phyloP scores from a whole-genome alignment of 2,797 vertebrate genomes.

The Astyanax mexicanus region DNA sequence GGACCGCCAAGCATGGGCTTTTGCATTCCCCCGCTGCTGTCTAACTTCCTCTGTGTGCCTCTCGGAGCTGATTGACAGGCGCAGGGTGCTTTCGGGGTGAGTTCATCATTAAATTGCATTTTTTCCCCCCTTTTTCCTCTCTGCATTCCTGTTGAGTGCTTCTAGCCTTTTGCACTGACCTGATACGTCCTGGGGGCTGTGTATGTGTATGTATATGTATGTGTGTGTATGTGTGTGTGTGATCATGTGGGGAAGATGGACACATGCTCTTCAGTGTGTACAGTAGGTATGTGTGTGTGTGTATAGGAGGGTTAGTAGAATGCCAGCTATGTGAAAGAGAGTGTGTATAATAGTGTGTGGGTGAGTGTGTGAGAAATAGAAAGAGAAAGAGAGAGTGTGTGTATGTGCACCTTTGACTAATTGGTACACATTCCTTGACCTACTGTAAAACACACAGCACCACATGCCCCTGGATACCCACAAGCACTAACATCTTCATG shows the following conservation, averaged over 20 bases:
- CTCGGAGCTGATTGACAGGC: slow-evolving; percentile 71
- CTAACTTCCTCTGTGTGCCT: slow-evolving; percentile 59
- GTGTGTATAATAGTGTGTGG: slow-evolving; percentile 2
- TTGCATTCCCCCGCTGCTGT: slow-evolving; percentile 61
- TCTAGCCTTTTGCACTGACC: slow-evolving; percentile 30
- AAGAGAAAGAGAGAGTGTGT: background rate
- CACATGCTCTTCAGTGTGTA: background rate
- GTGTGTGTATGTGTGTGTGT: background rate
- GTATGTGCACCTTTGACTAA: background rate
- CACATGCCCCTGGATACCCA: background rate
- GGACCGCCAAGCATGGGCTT: slow-evolving; percentile 65
- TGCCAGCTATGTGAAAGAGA: background rate
- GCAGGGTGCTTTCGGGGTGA: slow-evolving; percentile 68
- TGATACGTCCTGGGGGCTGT: slow-evolving; percentile 32
- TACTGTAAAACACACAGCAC: background rate
- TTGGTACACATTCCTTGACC: background rate
- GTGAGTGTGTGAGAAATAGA: background rate
- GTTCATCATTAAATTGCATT: slow-evolving; percentile 56
- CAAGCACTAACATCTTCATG: background rate
- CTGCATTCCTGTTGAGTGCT: slow-evolving; percentile 21
- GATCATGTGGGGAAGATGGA: too few species aligned
- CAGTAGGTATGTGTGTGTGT: background rate
- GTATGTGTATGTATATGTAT: background rate
- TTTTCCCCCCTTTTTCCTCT: slow-evolving; percentile 21
- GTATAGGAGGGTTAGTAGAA: background rate